These are phyloP conservation scores for Xiphydria camelus DNA, from an alignment of 2,888 invertebrate genomes.

Conservation along the genomic window DNA sequence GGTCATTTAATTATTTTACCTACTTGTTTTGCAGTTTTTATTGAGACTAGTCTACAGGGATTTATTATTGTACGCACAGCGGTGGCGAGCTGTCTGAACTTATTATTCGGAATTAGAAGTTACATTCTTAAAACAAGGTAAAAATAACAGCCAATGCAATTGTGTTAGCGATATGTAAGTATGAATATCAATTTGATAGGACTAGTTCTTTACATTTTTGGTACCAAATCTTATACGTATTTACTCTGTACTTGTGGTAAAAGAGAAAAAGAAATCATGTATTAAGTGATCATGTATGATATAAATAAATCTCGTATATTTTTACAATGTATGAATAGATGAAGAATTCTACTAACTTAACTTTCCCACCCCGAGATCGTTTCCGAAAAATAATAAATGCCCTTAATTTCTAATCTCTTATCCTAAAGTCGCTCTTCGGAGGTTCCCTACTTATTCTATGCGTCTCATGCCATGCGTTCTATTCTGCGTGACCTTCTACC, in stretches of 20 bases:
- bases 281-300: neutral
- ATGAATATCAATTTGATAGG: neutral
- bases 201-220: neutral
- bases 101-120: neutral
- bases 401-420: no score
- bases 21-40: conserved; percentile 48
- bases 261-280: neutral
- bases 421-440: no score
- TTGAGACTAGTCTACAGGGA: conserved; percentile 57
- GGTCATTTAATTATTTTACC: conserved; percentile 6
- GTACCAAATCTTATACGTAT: neutral
- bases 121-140: no score
- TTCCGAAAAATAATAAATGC: no score
- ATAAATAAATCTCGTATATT: neutral
- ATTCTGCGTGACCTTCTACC: no score
- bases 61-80: conserved; percentile 39
- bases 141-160: no score
- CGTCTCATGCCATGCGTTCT: no score
- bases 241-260: neutral
- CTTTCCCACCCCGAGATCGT: no score
- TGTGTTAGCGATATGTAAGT: conserved; percentile 3
- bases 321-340: neutral
- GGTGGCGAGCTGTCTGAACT: conserved; percentile 32
- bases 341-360: no score
- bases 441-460: no score